phyloP scores from a whole-genome alignment of 2,888 invertebrate species.

The Eumacrocentrus americanus region DNA sequence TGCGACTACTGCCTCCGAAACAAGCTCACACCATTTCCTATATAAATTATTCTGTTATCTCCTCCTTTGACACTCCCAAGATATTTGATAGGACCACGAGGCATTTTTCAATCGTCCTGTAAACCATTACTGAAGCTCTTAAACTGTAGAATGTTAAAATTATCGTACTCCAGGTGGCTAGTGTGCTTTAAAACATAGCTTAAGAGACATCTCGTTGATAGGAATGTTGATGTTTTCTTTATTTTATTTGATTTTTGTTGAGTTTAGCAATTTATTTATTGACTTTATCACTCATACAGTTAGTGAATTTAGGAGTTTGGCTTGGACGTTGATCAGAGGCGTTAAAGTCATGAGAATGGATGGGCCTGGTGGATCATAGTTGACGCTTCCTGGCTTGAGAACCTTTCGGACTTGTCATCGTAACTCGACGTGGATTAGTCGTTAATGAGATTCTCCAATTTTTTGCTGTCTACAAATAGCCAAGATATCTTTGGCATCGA shows the following conservation, averaged over 20 bases:
- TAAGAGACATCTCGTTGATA: too few species aligned
- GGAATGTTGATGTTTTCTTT: too few species aligned
- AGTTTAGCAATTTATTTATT: slow-evolving; percentile 1
- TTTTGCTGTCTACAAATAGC: neutral
- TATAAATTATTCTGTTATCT: too few species aligned
- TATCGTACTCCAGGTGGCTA: too few species aligned
- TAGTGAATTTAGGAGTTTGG: neutral
- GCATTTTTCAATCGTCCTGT: too few species aligned
- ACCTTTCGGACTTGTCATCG: slow-evolving; percentile 7
- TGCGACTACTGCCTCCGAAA: slow-evolving; percentile 20
- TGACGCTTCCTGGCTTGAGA: neutral
- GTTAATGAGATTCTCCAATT: slow-evolving; percentile 3
- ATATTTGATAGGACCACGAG: too few species aligned
- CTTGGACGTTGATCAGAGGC: neutral
- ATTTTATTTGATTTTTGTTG: neutral
- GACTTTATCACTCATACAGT: neutral
- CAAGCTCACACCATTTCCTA: slow-evolving; percentile 3
- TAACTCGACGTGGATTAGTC: slow-evolving; percentile 12
- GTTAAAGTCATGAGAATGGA: slow-evolving; percentile 21
- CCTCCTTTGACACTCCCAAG: too few species aligned
- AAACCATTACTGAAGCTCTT: too few species aligned
- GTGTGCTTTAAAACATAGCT: too few species aligned
- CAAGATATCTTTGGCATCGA: too few species aligned
- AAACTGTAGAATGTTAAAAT: too few species aligned
- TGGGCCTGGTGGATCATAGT: too few species aligned